Percentiles rank a stretch among this genome's conserved stretches.
Evolutionary conservation across 2,113 vertebrate species (phyloP).

Genomic region (Larimichthys polyactis): DNA sequence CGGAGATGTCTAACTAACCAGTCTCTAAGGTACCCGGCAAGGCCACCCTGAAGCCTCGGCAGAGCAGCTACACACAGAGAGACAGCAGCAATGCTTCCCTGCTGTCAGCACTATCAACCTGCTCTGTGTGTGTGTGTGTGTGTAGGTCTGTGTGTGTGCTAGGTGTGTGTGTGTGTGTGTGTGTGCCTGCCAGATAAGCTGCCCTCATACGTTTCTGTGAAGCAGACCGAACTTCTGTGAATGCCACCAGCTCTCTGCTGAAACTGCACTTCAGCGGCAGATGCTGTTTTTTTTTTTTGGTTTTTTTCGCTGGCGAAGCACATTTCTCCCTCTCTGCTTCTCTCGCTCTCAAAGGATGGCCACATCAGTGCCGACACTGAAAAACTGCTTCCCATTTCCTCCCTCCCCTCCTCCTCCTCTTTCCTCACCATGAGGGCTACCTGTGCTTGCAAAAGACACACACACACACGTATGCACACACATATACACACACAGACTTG

Average conservation of each 20-base stretch:
- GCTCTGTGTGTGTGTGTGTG: conserved; percentile 40
- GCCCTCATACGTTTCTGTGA: conserved; percentile 78
- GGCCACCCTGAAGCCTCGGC: conserved; percentile 74
- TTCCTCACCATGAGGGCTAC: conserved; percentile 43
- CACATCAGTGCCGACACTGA: conserved; percentile 72
- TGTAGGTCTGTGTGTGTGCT: conserved; percentile 7
- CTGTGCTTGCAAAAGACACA: conserved; percentile 39
- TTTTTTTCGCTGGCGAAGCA: conserved; percentile 77
- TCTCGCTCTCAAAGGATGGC: conserved; percentile 67
- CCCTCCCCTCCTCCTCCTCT: conserved; percentile 27
- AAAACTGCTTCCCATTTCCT: conserved; percentile 58
- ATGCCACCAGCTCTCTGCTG: conserved; percentile 82
- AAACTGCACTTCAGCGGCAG: conserved; percentile 81
- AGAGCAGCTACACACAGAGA: conserved; percentile 40
- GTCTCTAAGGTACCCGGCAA: conserved; percentile 74
- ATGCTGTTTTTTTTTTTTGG: conserved; percentile 59
- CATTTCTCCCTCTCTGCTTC: conserved; percentile 66
- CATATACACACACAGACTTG: neutral
- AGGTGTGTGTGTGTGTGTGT: conserved; percentile 27
- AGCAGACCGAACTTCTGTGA: conserved; percentile 78
- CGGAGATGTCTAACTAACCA: conserved; percentile 75
- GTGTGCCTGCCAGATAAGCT: conserved; percentile 71
- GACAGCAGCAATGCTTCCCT: conserved; percentile 69
- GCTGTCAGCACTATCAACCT: conserved; percentile 79
- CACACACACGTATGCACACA: neutral